phyloP scores from a whole-genome alignment of 2,888 invertebrate species.

The Mythimna ferrago region DNA sequence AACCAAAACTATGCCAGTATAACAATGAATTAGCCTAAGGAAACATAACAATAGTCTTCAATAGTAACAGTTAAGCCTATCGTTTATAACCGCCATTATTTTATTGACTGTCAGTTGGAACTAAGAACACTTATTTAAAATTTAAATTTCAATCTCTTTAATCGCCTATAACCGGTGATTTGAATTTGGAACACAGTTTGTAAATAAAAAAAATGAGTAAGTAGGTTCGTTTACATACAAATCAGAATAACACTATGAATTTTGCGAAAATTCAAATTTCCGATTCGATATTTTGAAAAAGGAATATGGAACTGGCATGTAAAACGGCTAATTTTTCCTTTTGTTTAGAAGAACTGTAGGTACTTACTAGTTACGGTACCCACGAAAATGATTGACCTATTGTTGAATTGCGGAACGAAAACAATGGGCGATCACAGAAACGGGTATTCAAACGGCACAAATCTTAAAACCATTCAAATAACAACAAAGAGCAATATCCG shows the following conservation, averaged over 20 bases:
- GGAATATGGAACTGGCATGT: neutral
- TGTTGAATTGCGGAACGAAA: constrained; percentile 34
- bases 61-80: neutral
- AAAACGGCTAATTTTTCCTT: neutral
- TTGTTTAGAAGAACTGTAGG: neutral
- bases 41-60: neutral
- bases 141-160: constrained; percentile 26
- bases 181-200: constrained; percentile 30
- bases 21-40: neutral
- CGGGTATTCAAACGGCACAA: constrained; percentile 41
- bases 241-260: neutral
- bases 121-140: constrained; percentile 33
- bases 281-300: neutral
- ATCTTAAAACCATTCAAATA: constrained; percentile 30
- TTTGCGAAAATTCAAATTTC: neutral
- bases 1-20: neutral
- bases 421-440: constrained; percentile 52
- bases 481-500: constrained; percentile 55
- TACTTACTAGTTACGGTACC: constrained; percentile 12
- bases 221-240: constrained; percentile 2
- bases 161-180: constrained; percentile 16
- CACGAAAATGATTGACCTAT: constrained; percentile 28
- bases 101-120: constrained; percentile 22
- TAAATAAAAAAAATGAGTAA: constrained; percentile 8
- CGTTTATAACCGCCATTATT: constrained; percentile 10